Percentiles rank a stretch among this genome's conserved stretches.
phyloP scores from a whole-genome alignment of 2,797 vertebrate genomes.

The Spinus olivaceus region DNA sequence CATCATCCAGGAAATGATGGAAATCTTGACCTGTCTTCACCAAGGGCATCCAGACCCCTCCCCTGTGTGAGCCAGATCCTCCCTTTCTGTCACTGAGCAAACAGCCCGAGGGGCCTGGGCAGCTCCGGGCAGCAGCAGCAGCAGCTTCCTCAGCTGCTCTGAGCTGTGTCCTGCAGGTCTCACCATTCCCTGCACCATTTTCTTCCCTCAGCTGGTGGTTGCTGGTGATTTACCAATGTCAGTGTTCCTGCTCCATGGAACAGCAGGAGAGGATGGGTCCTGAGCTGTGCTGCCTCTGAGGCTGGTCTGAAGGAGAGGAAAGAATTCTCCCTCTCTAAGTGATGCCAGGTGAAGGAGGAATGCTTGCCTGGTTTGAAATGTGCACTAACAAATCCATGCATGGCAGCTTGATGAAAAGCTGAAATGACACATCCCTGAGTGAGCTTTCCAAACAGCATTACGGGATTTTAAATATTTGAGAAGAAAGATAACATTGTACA shows the following conservation, averaged over 20 bases:
- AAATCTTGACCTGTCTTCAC: neutral
- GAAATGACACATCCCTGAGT: neutral
- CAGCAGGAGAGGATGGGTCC: neutral
- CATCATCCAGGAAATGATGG: neutral
- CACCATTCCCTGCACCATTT: neutral
- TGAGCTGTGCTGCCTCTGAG: neutral
- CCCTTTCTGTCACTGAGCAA: neutral
- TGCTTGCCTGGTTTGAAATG: neutral
- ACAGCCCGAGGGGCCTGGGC: neutral
- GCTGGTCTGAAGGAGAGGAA: neutral
- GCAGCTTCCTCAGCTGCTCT: neutral
- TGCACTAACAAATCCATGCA: neutral
- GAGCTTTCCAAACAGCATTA: neutral
- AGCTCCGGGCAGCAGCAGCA: neutral
- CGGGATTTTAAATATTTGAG: neutral
- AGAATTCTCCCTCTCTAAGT: too few species aligned
- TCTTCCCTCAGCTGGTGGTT: too few species aligned
- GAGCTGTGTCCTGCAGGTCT: neutral
- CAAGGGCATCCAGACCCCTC: neutral
- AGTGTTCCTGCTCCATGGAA: rapidly evolving
- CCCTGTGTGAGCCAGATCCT: neutral
- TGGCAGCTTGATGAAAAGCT: neutral
- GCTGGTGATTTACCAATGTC: neutral
- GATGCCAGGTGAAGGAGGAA: neutral
- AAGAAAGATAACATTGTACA: neutral